phyloP scores from a whole-genome alignment of 2,797 vertebrate genomes.

The Momotus momota region DNA sequence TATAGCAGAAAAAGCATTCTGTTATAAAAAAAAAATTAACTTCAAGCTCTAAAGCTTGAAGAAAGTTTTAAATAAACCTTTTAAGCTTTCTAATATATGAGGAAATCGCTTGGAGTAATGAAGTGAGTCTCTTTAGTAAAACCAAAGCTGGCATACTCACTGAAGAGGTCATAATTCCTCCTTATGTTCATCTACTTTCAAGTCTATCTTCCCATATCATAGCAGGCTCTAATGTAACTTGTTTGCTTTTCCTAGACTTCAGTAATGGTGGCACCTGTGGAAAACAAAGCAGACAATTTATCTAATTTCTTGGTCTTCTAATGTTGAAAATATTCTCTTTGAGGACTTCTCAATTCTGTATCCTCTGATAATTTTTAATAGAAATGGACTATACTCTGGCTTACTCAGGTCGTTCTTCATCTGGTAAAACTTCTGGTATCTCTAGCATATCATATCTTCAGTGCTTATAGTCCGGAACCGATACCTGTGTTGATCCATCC shows the following conservation, averaged over 20 bases:
- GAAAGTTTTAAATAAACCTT: neutral
- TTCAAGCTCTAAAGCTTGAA: neutral
- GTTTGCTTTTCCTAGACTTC: conserved; percentile 73
- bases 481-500: conserved; percentile 48
- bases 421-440: conserved; percentile 57
- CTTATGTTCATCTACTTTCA: conserved; percentile 36
- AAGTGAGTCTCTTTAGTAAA: neutral
- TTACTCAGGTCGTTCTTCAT: conserved; percentile 66
- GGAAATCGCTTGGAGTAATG: neutral
- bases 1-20: neutral
- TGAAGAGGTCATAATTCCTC: neutral
- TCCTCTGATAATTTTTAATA: conserved; percentile 67
- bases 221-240: conserved; percentile 63
- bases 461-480: conserved; percentile 64
- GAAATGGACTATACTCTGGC: conserved; percentile 67
- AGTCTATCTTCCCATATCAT: neutral
- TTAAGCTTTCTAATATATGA: neutral
- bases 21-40: neutral
- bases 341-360: conserved; percentile 72
- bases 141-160: neutral
- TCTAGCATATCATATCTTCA: conserved; percentile 57
- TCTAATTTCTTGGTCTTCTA: conserved; percentile 64
- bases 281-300: conserved; percentile 70
- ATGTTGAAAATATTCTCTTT: conserved; percentile 69
- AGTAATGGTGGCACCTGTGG: conserved; percentile 72